phyloP scores from a whole-genome alignment of 1,140 invertebrate genomes.

The Drosophila trapezifrons region DNA sequence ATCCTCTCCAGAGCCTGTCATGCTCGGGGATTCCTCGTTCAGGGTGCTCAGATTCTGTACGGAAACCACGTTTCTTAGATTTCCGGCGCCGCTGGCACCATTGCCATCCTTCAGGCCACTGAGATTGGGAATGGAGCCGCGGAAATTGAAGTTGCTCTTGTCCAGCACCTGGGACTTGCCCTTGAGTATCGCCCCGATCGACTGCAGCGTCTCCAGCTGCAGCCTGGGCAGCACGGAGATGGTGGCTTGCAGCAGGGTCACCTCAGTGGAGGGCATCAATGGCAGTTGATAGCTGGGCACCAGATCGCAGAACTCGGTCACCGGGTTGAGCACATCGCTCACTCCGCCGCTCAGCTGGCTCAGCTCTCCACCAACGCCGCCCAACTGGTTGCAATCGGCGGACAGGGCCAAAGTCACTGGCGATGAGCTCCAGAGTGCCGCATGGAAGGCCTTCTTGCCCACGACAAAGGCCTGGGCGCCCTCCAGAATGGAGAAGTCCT shows the following conservation, averaged over 20 bases:
- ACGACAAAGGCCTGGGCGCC: conserved; percentile 86
- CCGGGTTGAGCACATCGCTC: conserved; percentile 86
- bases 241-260: conserved; percentile 88
- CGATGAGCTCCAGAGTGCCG: conserved; percentile 88
- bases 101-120: conserved; percentile 58
- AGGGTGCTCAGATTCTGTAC: conserved; percentile 79
- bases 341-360: conserved; percentile 84
- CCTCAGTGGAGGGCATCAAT: conserved; percentile 83
- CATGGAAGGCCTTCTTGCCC: conserved; percentile 89
- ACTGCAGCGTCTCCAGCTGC: conserved; percentile 89
- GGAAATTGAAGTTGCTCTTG: conserved; percentile 82
- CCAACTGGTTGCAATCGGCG: conserved; percentile 86
- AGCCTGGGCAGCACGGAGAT: conserved; percentile 89
- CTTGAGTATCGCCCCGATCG: conserved; percentile 86
- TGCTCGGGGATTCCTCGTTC: conserved; percentile 66
- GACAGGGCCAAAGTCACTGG: conserved; percentile 90
- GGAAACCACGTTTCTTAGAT: conserved; percentile 75
- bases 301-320: conserved; percentile 91
- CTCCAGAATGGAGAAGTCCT: conserved; percentile 87
- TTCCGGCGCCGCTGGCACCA: conserved; percentile 35
- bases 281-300: conserved; percentile 87
- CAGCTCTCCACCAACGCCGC: conserved; percentile 76
- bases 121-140: conserved; percentile 79
- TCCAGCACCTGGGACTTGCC: conserved; percentile 84
- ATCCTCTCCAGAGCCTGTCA: conserved; percentile 53